Conservation (phyloP, 2,113 vertebrate genomes). For the Tachysurus fulvidraco region DNA sequence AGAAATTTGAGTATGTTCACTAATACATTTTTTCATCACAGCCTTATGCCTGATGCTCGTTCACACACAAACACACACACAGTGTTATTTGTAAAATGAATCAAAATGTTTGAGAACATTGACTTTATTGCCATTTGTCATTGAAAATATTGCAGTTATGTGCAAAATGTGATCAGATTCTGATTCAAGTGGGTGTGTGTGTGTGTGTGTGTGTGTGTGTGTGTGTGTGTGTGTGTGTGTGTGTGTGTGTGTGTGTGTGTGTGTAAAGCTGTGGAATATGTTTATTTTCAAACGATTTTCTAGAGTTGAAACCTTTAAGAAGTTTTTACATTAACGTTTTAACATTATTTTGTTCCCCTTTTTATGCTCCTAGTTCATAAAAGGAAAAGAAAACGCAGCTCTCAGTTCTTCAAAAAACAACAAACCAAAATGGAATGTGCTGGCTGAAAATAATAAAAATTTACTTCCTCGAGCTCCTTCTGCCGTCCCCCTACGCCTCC, state of each 20-base stretch:
- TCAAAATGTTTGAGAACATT: no score
- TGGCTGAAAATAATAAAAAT: slow-evolving; percentile 10
- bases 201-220: not conserved
- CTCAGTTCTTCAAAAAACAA: slow-evolving; percentile 11
- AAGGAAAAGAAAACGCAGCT: slow-evolving; percentile 62
- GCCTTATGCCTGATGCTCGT: no score
- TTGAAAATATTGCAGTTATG: no score
- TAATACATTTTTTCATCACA: no score
- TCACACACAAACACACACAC: no score
- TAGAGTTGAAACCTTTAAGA: not conserved
- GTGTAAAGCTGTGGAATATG: not conserved
- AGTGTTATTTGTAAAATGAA: no score
- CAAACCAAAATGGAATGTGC: not conserved
- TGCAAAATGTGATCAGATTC: no score
- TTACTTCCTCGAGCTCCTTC: not conserved
- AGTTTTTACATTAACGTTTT: not conserved
- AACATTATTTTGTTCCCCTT: not conserved
- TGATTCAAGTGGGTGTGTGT: no score
- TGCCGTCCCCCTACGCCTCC: not conserved
- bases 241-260: not conserved
- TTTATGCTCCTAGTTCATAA: slow-evolving; percentile 49
- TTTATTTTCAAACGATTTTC: not conserved
- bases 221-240: no score
- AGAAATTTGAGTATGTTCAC: no score
- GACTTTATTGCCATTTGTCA: no score